Evolutionary conservation across 2,113 vertebrate species (phyloP), one percentile per base, ranked within the genome.

Genomic region (Irena cyanogastra): DNA sequence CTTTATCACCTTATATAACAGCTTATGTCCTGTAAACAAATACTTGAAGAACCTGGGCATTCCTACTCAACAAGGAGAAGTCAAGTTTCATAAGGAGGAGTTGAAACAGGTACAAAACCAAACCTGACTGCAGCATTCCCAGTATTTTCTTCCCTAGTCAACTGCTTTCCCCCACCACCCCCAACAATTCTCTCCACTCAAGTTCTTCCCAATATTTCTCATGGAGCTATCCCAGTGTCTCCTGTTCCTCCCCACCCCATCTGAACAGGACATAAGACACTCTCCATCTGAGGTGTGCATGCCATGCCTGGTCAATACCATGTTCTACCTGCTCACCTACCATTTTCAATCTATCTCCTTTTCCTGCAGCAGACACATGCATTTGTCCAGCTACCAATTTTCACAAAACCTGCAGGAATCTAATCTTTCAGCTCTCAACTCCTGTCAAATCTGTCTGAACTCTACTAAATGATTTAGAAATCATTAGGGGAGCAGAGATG

Each of bases 331-430:
- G 5, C 70, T 79, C 49, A 64, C 60, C 45, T 28, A 45, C 26
- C 41, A 50, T 53, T 88, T 88, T 61, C 75, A 22, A 39, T 45
- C 37, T 60, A 31, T 2, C 19, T 10, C 26, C 16, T 70, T 74
- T 52, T 83, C 50, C 59, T 54, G 63, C 89, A 83, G 47, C 1
- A 90, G 63, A 45, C 14, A 53, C 0, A 0, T 10, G 45, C n/a
- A 83, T 74, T 83, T 88, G 44, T 59, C 52, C 79, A 86, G 71
- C 66, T 47, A 93, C 42, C 49, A 42, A 76, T 81, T 90, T 86
- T 93, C 68, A 92, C 76, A 83, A 86, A 93, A 87, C 24, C 65
- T 68, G 41, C 52, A 94, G 65, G 52, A 93, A 95, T 68, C 75
- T 83, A 60, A 68, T 83, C 74, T 76, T 95, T 69, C 39, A 86